phyloP scores from a whole-genome alignment of 2,113 vertebrate species.

The Eira barbara region DNA sequence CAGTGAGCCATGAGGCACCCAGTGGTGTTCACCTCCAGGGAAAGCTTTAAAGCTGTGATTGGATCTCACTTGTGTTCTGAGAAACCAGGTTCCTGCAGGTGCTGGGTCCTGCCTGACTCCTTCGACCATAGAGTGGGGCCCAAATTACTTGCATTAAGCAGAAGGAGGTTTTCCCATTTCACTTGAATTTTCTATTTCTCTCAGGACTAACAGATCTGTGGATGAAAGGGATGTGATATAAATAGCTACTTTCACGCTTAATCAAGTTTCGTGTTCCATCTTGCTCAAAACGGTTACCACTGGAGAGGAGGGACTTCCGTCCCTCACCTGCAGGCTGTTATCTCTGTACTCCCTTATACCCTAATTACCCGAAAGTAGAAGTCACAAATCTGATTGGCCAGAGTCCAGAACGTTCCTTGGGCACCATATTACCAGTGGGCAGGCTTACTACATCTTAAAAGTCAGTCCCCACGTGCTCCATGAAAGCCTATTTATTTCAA shows the following conservation, averaged over 20 bases:
- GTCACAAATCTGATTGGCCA: not conserved
- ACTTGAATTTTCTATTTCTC: not conserved
- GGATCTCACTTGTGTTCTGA: not conserved
- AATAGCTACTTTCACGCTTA: not conserved
- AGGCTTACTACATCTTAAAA: not conserved
- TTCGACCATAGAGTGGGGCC: not conserved
- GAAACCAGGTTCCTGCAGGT: not conserved
- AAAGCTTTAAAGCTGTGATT: not conserved
- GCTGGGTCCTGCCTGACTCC: not conserved
- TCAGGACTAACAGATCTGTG: not conserved
- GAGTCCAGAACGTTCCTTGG: not conserved
- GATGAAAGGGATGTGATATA: not conserved
- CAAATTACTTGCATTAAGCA: not conserved
- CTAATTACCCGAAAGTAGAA: not conserved
- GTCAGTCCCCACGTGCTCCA: not conserved
- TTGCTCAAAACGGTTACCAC: not conserved
- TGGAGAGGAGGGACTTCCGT: not conserved
- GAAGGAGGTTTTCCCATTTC: not conserved
- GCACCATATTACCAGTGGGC: not conserved
- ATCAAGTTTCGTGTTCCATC: not conserved
- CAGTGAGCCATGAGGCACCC: not conserved
- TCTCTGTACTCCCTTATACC: not conserved
- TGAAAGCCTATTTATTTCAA: not conserved
- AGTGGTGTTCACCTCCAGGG: accelerated
- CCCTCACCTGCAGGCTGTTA: not conserved